These are phyloP conservation scores for Armadillidium nasatum DNA, from an alignment of 1,140 invertebrate species.

Conservation along the genomic window DNA sequence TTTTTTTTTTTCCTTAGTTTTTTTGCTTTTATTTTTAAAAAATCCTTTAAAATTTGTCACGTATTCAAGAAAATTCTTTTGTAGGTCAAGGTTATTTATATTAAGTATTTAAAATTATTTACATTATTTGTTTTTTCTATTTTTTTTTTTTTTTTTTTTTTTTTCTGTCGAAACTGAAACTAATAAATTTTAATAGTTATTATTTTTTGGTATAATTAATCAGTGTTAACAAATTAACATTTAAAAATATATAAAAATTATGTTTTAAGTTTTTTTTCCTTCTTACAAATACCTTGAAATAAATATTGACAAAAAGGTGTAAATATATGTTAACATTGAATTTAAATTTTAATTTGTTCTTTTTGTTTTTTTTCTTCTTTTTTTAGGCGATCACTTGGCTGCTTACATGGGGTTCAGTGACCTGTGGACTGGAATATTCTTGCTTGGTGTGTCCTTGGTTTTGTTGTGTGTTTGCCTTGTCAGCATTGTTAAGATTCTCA, in stretches of 20 bases:
- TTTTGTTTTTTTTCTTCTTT: neutral
- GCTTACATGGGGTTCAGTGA: slow-evolving; percentile 34
- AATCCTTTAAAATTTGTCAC: too few relatives aligned
- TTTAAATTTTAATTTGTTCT: too few relatives aligned
- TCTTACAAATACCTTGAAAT: neutral
- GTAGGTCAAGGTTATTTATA: neutral
- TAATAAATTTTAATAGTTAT: too few relatives aligned
- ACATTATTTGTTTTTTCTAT: too few relatives aligned
- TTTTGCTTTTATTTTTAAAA: too few relatives aligned
- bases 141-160: too few relatives aligned
- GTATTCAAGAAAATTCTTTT: neutral
- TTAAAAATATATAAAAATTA: too few relatives aligned
- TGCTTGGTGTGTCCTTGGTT: slow-evolving; percentile 54
- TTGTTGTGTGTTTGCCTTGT: slow-evolving; percentile 57
- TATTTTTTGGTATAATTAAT: too few relatives aligned
- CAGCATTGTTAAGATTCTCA: slow-evolving; percentile 58
- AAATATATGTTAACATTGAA: neutral
- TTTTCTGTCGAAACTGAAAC: too few relatives aligned
- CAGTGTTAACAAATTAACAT: too few relatives aligned
- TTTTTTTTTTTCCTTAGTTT: too few relatives aligned
- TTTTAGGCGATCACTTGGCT: slow-evolving; percentile 33
- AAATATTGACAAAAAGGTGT: neutral
- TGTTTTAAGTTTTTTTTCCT: neutral
- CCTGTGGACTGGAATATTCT: slow-evolving; percentile 50
- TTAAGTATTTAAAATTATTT: neutral